A percentile compares a stretch with the other conserved stretches of the same genome.
Conservation (phyloP, 2,888 invertebrate species). For the Pheosia gnoma region DNA sequence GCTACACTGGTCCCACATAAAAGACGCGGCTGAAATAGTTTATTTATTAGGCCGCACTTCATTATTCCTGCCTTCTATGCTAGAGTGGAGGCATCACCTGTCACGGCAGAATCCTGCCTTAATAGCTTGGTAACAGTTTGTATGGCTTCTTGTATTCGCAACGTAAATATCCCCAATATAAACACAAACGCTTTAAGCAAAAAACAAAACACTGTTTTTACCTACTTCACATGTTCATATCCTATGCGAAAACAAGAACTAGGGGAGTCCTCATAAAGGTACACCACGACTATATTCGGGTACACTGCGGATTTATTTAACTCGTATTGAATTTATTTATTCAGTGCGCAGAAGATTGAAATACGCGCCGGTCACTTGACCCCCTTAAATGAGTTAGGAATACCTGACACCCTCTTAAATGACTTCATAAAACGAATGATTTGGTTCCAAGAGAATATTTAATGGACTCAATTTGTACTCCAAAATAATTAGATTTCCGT, state of each 20-base stretch:
- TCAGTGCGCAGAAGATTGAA: slow-evolving; percentile 35
- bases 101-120: slow-evolving; percentile 9
- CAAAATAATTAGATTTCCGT: not conserved
- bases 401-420: slow-evolving; percentile 18
- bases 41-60: slow-evolving; percentile 7
- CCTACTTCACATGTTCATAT: slow-evolving; percentile 28
- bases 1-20: slow-evolving; percentile 12
- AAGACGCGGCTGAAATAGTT: slow-evolving; percentile 5
- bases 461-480: slow-evolving; percentile 1
- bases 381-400: slow-evolving; percentile 7
- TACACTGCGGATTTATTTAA: slow-evolving; percentile 33
- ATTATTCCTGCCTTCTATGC: slow-evolving; percentile 10
- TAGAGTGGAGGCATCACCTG: slow-evolving; percentile 17
- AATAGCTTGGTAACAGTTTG: not conserved
- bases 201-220: too few species aligned
- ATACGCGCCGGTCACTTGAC: slow-evolving; percentile 25
- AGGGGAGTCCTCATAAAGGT: slow-evolving; percentile 31
- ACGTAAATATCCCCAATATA: not conserved
- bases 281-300: slow-evolving; percentile 23
- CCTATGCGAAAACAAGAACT: slow-evolving; percentile 40
- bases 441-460: not conserved
- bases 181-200: not conserved
- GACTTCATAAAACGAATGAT: slow-evolving; percentile 15
- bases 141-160: not conserved
- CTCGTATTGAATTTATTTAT: slow-evolving; percentile 41